Percentiles rank a stretch among this genome's conserved stretches.
Conservation (phyloP, 2,797 vertebrate genomes). For the Peromyscus aztecus region DNA sequence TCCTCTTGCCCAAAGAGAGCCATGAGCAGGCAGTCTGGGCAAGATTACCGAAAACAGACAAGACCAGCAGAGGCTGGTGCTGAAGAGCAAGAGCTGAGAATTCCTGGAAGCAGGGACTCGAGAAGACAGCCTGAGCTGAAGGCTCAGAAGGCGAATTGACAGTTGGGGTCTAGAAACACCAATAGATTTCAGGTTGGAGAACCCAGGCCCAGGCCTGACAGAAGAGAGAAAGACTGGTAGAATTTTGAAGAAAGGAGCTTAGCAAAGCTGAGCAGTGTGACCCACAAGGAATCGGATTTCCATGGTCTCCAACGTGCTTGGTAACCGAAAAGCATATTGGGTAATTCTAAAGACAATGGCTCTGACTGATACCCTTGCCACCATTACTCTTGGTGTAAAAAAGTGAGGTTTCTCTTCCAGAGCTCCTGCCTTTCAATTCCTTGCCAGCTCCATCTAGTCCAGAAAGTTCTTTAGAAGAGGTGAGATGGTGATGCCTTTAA, state of each 20-base stretch:
- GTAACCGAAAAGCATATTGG: background rate
- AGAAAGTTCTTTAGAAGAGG: constrained; percentile 58
- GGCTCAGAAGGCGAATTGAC: background rate
- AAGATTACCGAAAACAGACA: background rate
- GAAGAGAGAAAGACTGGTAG: background rate
- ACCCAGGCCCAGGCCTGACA: background rate
- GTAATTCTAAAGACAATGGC: background rate
- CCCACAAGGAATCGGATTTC: background rate
- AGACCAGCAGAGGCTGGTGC: background rate
- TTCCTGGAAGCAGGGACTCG: background rate
- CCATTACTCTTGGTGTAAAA: background rate
- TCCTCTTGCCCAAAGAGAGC: background rate
- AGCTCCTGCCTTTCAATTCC: constrained; percentile 11
- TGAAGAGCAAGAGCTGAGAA: background rate
- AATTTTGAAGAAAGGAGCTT: background rate
- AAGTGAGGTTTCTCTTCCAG: background rate
- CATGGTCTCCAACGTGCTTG: background rate
- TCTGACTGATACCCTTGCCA: background rate
- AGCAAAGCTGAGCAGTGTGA: background rate
- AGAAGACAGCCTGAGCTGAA: background rate
- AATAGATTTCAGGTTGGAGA: background rate
- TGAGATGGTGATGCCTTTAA: constrained; percentile 1
- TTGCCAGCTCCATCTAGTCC: constrained; percentile 23
- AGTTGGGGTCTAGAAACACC: background rate
- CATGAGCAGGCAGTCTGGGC: background rate